Conservation (phyloP, 2,888 invertebrate species). For the Nomada hirtipes region DNA sequence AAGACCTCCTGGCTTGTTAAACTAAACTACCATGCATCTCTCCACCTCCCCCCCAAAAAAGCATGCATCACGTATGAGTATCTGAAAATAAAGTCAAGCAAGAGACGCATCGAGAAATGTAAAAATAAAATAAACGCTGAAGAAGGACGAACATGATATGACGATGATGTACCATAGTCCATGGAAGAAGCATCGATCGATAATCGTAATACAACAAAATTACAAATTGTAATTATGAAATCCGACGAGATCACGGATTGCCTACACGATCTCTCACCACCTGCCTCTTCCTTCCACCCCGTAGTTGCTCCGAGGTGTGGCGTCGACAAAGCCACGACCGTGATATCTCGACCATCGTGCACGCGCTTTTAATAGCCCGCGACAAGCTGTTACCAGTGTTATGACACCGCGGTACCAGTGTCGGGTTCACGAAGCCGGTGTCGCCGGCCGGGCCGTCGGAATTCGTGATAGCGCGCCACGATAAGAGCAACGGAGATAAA, state of each 20-base stretch:
- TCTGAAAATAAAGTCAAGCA: too few relatives aligned
- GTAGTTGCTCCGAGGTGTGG: slow-evolving; percentile 38
- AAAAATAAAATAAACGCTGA: too few relatives aligned
- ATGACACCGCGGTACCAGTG: slow-evolving; percentile 58
- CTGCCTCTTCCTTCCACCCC: not conserved
- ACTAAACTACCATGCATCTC: not conserved
- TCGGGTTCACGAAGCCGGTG: slow-evolving; percentile 44
- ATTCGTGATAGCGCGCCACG: slow-evolving; percentile 72
- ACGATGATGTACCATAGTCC: too few relatives aligned
- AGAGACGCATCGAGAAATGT: too few relatives aligned
- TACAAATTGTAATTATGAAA: too few relatives aligned
- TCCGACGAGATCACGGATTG: too few relatives aligned
- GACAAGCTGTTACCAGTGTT: slow-evolving; percentile 57
- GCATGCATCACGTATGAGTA: too few relatives aligned
- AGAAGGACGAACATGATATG: too few relatives aligned
- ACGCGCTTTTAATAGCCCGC: slow-evolving; percentile 41
- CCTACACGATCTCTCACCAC: not conserved
- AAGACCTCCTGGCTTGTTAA: slow-evolving; percentile 20
- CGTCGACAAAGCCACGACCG: slow-evolving; percentile 11
- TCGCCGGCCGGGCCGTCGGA: slow-evolving; percentile 64
- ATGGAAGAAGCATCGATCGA: too few relatives aligned
- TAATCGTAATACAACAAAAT: too few relatives aligned
- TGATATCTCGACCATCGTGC: slow-evolving; percentile 30
- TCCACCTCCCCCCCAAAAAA: not conserved
- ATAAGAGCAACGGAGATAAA: slow-evolving; percentile 50